phyloP scores from a whole-genome alignment of 2,888 invertebrate species.

The Pristionchus maxplancki region DNA sequence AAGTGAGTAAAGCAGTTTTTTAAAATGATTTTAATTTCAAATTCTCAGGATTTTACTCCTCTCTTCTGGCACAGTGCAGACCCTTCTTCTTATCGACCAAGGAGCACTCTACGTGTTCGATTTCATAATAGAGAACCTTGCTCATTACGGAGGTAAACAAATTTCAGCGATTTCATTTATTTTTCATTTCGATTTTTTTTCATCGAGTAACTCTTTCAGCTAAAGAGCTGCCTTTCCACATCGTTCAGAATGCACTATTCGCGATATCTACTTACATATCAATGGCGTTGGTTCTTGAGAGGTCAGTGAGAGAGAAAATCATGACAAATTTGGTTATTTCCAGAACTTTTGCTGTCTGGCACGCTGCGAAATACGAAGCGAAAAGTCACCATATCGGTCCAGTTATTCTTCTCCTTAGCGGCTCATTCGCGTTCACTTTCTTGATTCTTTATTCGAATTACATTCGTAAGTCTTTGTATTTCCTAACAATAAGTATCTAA shows the following conservation, averaged over 20 bases:
- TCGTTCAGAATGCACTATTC: background rate
- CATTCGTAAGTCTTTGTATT: background rate
- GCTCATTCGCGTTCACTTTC: background rate
- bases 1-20: background rate
- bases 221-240: background rate
- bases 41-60: background rate
- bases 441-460: background rate
- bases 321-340: background rate
- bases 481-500: background rate
- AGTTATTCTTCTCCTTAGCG: background rate
- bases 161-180: too few relatives aligned
- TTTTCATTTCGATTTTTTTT: background rate
- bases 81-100: background rate
- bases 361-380: background rate
- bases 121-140: background rate
- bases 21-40: background rate
- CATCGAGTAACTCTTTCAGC: too few relatives aligned
- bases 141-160: background rate
- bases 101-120: background rate
- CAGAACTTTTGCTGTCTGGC: background rate
- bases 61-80: background rate
- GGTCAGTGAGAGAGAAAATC: background rate
- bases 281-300: background rate
- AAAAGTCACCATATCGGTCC: background rate
- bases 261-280: background rate